Percentiles rank a stretch among this genome's conserved stretches.
Evolutionary conservation across 2,888 invertebrate genomes (phyloP).

Genomic region (Periphyllus acericola): DNA sequence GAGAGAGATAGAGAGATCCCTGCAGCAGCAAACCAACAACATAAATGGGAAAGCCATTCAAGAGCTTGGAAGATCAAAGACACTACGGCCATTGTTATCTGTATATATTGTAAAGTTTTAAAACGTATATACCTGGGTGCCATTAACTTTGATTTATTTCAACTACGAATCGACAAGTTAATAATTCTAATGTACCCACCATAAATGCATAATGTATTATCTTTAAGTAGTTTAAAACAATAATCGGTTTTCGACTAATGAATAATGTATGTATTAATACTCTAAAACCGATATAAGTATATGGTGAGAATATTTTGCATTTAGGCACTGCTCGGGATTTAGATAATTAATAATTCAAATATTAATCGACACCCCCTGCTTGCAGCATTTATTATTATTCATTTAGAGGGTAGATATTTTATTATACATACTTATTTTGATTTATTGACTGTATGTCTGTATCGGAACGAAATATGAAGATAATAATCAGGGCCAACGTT

Average conservation of each 20-base stretch:
- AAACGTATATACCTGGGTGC: background rate
- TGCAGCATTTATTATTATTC: no score
- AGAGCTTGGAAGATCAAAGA: background rate
- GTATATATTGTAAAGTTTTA: background rate
- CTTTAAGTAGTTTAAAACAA: background rate
- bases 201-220: background rate
- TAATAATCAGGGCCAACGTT: no score
- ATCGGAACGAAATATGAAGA: no score
- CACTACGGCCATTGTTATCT: slow-evolving; percentile 1
- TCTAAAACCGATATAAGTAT: no score
- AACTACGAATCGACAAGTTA: background rate
- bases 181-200: background rate
- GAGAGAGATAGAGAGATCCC: background rate
- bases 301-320: no score
- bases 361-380: no score
- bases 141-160: slow-evolving; percentile 2
- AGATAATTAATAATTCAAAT: no score
- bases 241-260: background rate
- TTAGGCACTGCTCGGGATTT: no score
- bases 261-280: no score
- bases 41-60: slow-evolving; percentile 6
- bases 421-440: no score
- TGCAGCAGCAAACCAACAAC: background rate
- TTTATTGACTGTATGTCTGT: no score
- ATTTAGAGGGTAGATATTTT: no score